Evolutionary conservation across 30 jellyfish, hydroid and myxozoan genomes (phyloP), one percentile per base, ranked within the genome.

Genomic region (Pseudorhiza aurosa): DNA sequence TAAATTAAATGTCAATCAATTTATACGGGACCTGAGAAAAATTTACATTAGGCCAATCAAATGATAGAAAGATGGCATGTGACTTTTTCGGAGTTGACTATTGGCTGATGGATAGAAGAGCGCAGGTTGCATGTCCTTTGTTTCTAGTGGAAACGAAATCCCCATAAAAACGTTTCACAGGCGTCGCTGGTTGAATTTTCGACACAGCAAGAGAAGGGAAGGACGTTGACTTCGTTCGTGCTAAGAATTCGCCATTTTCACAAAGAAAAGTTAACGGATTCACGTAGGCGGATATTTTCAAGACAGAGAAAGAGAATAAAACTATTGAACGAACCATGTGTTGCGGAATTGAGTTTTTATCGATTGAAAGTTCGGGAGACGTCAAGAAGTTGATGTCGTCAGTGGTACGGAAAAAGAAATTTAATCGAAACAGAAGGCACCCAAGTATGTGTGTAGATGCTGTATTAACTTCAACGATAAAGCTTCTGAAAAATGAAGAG

Each of bases 381-480:
- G 84, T 80, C 11, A 51, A 68, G 53, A 64, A 57, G 47, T 49
- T 80, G 56, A 63, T 68, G 27, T 64, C 91, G 17, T 80, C 91
- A 10, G 91, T 55, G 42, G 17, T 80, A 7, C 37, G 71, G 31
- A 80, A 80, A 42, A 80, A 50, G 70, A 67, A 69, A 37, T 46
- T 37, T 49, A 80, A 80, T 33, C 47, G 91, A 37, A 62, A 42
- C 36, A 31, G 91, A 53, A 80, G 77, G 37, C 83, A 80, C 44
- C 91, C 91, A 1, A 80, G 91, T 55, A 80, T 80, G 91, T 55
- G 83, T 21, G 80, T 80, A 25, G 91, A 80, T 65, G 91, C 91
- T 4, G 81, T 80, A 15, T 49, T 80, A 29, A 51, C 91, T 18
- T 47, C 91, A 0, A 80, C 91, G 19, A 25, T 80, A 12, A 55